Evolutionary conservation across 2,888 invertebrate genomes (phyloP).

Genomic region (Oligia latruncula): DNA sequence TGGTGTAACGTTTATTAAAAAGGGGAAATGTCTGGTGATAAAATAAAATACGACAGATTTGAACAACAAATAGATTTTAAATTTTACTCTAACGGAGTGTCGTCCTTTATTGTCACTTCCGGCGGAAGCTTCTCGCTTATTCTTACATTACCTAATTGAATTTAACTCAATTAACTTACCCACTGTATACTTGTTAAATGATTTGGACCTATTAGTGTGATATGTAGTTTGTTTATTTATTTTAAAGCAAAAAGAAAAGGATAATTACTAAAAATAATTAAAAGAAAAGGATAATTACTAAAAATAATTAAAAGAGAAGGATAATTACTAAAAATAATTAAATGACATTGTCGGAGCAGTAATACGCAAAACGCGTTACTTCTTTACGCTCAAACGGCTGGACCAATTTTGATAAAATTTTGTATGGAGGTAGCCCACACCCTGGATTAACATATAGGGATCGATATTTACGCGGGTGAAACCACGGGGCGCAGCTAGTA

Average conservation of each 20-base stretch:
- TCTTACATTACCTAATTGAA: slow-evolving; percentile 74
- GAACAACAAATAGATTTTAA: slow-evolving; percentile 56
- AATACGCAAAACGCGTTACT: too few species aligned
- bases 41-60: not conserved
- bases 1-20: not conserved
- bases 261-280: not conserved
- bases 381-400: too few species aligned
- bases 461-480: too few species aligned
- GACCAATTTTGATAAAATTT: too few species aligned
- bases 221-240: not conserved
- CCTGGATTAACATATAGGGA: too few species aligned
- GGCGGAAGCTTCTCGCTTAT: slow-evolving; percentile 69
- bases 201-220: not conserved
- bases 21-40: not conserved
- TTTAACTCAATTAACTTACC: slow-evolving; percentile 77
- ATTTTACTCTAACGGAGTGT: slow-evolving; percentile 74
- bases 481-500: too few species aligned
- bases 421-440: too few species aligned
- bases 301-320: not conserved
- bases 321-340: not conserved
- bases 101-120: slow-evolving; percentile 74
- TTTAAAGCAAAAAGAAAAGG: not conserved
- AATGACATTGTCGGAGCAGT: not conserved
- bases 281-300: not conserved
- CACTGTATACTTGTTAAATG: slow-evolving; percentile 24